These are phyloP conservation scores for Pissodes strobi DNA, from an alignment of 1,140 invertebrate species.

Conservation along the genomic window DNA sequence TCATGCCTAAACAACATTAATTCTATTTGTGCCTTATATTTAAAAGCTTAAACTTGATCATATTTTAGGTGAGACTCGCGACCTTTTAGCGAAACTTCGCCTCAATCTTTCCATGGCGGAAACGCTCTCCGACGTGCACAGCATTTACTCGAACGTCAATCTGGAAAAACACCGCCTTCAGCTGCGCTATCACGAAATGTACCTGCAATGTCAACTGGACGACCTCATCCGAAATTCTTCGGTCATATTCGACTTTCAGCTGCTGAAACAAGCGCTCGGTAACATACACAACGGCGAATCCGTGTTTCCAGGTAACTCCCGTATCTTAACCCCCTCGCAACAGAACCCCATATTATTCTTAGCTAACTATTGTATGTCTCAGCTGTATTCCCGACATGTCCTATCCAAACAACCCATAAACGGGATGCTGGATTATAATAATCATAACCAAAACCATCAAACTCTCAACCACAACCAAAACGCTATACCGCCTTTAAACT, in stretches of 20 bases:
- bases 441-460: conserved; percentile 48
- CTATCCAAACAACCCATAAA: conserved; percentile 65
- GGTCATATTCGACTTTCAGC: conserved; percentile 67
- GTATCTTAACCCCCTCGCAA: conserved; percentile 52
- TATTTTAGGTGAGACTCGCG: conserved; percentile 61
- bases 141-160: conserved; percentile 61
- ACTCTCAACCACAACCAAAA: conserved; percentile 37
- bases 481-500: conserved; percentile 55
- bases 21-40: too few relatives aligned
- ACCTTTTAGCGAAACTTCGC: conserved; percentile 65
- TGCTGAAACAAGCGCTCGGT: conserved; percentile 67
- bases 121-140: conserved; percentile 62
- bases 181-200: conserved; percentile 72
- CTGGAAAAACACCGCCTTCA: conserved; percentile 68
- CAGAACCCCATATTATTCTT: conserved; percentile 70
- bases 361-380: conserved; percentile 74
- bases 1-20: too few relatives aligned
- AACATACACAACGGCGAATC: conserved; percentile 64
- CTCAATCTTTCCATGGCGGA: conserved; percentile 62
- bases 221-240: conserved; percentile 69
- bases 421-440: conserved; percentile 62
- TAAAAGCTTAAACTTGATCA: too few relatives aligned
- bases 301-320: conserved; percentile 55
- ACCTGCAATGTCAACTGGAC: conserved; percentile 71
- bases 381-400: conserved; percentile 71